Evolutionary conservation across 1,140 invertebrate genomes (phyloP).

Genomic region (Muscidifurax raptorellus): DNA sequence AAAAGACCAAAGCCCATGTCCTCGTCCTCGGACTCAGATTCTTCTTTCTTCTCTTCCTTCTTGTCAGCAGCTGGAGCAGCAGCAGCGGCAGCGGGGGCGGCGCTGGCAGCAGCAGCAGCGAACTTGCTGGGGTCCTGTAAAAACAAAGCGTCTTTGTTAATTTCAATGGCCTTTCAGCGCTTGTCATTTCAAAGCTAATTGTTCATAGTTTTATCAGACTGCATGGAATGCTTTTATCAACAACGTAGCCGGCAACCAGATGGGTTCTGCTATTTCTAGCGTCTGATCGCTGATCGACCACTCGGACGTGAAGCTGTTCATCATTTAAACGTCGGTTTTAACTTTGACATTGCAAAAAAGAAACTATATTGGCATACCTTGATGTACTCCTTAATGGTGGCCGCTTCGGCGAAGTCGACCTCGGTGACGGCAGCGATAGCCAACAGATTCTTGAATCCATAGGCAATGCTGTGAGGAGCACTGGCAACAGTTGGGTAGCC

Average conservation of each 20-base stretch:
- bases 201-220: slow-evolving; percentile 59
- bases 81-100: slow-evolving; percentile 79
- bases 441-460: slow-evolving; percentile 98
- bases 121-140: slow-evolving; percentile 95
- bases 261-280: slow-evolving; percentile 77
- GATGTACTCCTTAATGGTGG: slow-evolving; percentile 93
- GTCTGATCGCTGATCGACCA: slow-evolving; percentile 60
- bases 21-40: slow-evolving; percentile 91
- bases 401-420: slow-evolving; percentile 95
- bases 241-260: slow-evolving; percentile 60
- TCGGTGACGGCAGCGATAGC: slow-evolving; percentile 97
- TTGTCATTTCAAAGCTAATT: not conserved
- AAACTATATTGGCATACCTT: slow-evolving; percentile 77
- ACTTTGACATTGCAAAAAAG: not conserved
- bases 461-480: slow-evolving; percentile 96
- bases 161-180: not conserved
- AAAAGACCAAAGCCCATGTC: slow-evolving; percentile 98
- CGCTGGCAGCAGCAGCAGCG: slow-evolving; percentile 81
- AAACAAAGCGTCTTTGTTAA: slow-evolving; percentile 53
- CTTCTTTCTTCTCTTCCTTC: slow-evolving; percentile 87
- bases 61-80: slow-evolving; percentile 79
- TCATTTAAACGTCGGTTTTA: slow-evolving; percentile 53
- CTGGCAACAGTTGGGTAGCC: slow-evolving; percentile 98
- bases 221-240: slow-evolving; percentile 60
- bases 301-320: slow-evolving; percentile 63